Percentiles rank a stretch among this genome's conserved stretches.
Conservation (phyloP, 1,140 invertebrate species). For the Drosophila ironensis region DNA sequence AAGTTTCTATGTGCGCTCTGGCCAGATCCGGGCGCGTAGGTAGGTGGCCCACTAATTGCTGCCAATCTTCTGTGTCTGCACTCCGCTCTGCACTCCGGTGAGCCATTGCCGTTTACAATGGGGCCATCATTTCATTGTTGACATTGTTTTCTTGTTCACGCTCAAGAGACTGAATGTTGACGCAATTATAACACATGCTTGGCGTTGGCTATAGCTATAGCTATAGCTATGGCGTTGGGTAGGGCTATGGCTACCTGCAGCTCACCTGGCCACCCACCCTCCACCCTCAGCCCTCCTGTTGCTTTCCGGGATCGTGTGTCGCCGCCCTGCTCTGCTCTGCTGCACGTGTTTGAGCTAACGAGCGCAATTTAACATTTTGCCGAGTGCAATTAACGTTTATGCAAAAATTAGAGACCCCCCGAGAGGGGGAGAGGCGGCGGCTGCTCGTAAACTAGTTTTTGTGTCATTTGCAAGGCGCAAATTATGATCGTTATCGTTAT, state of each 20-base stretch:
- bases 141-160: conserved; percentile 69
- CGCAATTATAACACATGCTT: conserved; percentile 69
- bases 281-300: neutral
- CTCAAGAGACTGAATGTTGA: conserved; percentile 57
- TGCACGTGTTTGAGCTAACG: conserved; percentile 55
- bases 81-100: neutral
- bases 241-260: conserved; percentile 16
- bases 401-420: conserved; percentile 58
- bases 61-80: conserved; percentile 49
- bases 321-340: conserved; percentile 6
- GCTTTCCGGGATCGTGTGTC: conserved; percentile 32
- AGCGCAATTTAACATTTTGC: conserved; percentile 62
- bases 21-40: conserved; percentile 10
- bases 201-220: no score
- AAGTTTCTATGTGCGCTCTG: conserved; percentile 4
- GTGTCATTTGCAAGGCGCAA: conserved; percentile 47
- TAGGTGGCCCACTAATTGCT: conserved; percentile 54
- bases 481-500: conserved; percentile 52
- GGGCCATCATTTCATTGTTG: conserved; percentile 63
- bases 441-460: conserved; percentile 58
- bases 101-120: conserved; percentile 39
- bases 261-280: neutral
- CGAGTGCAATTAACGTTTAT: conserved; percentile 67
- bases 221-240: no score
- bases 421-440: neutral